Conservation (phyloP, 1,140 invertebrate genomes). For the Drosophila erecta region DNA sequence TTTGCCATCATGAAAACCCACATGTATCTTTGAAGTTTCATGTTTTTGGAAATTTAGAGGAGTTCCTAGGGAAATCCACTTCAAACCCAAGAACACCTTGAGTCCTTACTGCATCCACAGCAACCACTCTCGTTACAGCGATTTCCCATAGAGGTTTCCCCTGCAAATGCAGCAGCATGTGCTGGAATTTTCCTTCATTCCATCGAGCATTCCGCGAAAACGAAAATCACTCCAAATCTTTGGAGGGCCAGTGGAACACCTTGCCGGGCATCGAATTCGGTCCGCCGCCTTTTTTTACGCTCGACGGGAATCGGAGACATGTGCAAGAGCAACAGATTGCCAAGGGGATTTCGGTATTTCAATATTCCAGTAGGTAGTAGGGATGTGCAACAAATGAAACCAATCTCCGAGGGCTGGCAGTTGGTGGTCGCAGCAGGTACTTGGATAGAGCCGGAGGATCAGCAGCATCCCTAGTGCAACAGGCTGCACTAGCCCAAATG, state of each 20-base stretch:
- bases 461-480: conserved; percentile 61
- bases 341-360: conserved; percentile 9
- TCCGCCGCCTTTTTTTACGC: conserved; percentile 43
- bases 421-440: conserved; percentile 74
- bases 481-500: conserved; percentile 66
- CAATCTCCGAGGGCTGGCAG: conserved; percentile 66
- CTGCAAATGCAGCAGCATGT: conserved; percentile 16
- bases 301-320: conserved; percentile 65
- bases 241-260: conserved; percentile 73
- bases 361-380: conserved; percentile 6
- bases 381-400: conserved; percentile 69
- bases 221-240: conserved; percentile 48
- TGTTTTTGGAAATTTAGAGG: neutral
- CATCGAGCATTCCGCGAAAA: conserved; percentile 37
- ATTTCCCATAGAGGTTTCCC: conserved; percentile 17
- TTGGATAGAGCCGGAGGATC: conserved; percentile 49
- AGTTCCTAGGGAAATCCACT: neutral
- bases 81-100: neutral
- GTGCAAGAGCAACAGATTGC: conserved; percentile 76
- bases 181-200: conserved; percentile 32
- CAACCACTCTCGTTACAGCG: conserved; percentile 11
- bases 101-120: conserved; percentile 37
- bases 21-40: neutral
- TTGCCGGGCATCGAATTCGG: conserved; percentile 71
- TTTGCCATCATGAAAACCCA: too few species aligned